Base-by-base conservation (phyloP, 2,797 vertebrate genomes). In the Cryptoprocta ferox region DNA sequence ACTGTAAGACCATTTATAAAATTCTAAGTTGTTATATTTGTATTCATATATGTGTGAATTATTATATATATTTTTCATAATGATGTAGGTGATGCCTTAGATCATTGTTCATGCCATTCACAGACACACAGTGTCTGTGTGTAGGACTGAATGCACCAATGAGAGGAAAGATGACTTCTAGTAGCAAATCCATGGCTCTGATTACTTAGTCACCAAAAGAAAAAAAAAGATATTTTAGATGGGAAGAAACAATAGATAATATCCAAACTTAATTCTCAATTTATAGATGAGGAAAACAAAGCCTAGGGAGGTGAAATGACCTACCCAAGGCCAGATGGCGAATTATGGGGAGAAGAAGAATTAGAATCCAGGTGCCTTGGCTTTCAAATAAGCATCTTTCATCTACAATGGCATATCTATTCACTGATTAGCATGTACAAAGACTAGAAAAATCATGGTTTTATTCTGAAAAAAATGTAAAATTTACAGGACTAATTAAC, bases 341-440 rank as follows among this genome's bases (percentile, higher is more conserved):
- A 94, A 71, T 59, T 87, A 59, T 75, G 7, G 5, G n/a, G 3
- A 59, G 21, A 24, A 59, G 56, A 59, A 59, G 7, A 59, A 78
- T 19, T 45, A 90, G 68, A 84, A 68, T 6, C 2, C 50, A 95
- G 35, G 12, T 65, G 5, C 35, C 26, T 50, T 59, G 50, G 21
- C 28, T 65, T 85, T 95, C 11, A 97, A 59, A 68, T n/a, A 83
- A 70, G 19, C 30, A 35, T 70, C 16, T 95, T 94, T 92, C 19
- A 68, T 39, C 32, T 84, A 18, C 1, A 68, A 21, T 56, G 37
- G 2, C 13, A 76, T 26, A 79, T 14, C 32, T 86, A 45, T 11
- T 75, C 88, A 95, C 21, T 85, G 19, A 93, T 93, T 63, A 75
- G 4, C 3, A 66, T 89, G 11, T 66, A 80, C 79, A 81, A 94